These are phyloP conservation scores for Sussaba pulchella DNA, from an alignment of 2,888 invertebrate genomes.

Conservation along the genomic window DNA sequence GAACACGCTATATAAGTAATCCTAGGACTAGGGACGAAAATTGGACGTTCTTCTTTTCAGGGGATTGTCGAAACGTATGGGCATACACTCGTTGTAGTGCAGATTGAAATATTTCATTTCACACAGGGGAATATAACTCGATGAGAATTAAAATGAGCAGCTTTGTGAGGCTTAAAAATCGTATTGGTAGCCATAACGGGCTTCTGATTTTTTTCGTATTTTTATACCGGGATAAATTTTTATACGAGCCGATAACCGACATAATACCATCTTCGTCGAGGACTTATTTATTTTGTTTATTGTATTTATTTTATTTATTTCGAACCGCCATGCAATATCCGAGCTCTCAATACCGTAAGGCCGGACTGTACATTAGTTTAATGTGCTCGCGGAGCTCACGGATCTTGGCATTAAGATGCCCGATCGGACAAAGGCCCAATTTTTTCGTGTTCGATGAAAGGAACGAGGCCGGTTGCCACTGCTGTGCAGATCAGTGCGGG, in stretches of 20 bases:
- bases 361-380: slow-evolving; percentile 9
- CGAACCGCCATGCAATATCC: background rate
- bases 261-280: background rate
- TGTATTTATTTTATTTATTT: slow-evolving; percentile 3
- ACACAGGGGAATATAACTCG: background rate
- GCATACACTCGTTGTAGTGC: background rate
- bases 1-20: slow-evolving; percentile 10
- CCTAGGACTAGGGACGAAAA: background rate
- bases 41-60: background rate
- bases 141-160: background rate
- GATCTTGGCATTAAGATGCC: slow-evolving; percentile 6
- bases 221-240: no score
- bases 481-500: background rate
- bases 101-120: slow-evolving; percentile 16
- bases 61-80: slow-evolving; percentile 1
- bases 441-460: slow-evolving; percentile 22
- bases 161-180: background rate
- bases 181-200: background rate
- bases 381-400: slow-evolving; percentile 2
- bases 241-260: no score
- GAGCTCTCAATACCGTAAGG: background rate
- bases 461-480: background rate
- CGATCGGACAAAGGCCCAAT: slow-evolving; percentile 31
- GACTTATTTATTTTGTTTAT: background rate
- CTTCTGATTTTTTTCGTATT: no score